Evolutionary conservation across 2,797 vertebrate genomes (phyloP).

Genomic region (Pseudomugil tenellus): DNA sequence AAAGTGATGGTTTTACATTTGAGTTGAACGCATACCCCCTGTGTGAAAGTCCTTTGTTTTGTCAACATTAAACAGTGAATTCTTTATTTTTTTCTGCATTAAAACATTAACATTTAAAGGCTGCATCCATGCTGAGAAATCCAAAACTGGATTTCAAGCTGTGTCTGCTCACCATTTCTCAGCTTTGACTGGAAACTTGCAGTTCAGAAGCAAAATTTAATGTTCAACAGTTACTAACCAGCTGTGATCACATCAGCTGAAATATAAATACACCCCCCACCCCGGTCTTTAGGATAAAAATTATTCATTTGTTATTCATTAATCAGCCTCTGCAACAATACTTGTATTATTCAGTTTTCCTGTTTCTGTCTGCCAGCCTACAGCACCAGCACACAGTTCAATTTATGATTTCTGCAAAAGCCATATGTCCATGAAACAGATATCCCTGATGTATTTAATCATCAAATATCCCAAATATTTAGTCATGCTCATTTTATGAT

Average conservation of each 20-base stretch:
- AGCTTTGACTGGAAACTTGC: background rate
- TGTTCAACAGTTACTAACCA: background rate
- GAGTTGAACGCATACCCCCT: too few species aligned
- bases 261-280: constrained; percentile 9
- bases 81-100: too few species aligned
- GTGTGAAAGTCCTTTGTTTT: too few species aligned
- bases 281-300: constrained; percentile 23
- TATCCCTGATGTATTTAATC: constrained; percentile 35
- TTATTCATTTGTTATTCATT: constrained; percentile 30
- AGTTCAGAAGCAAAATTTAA: background rate
- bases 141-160: too few species aligned
- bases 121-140: too few species aligned
- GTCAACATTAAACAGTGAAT: too few species aligned
- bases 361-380: constrained; percentile 11
- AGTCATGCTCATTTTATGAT: constrained; percentile 32
- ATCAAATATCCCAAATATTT: constrained; percentile 30
- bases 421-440: constrained; percentile 42
- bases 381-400: constrained; percentile 19
- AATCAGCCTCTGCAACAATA: constrained; percentile 36
- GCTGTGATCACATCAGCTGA: constrained; percentile 4
- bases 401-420: constrained; percentile 34
- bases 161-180: background rate
- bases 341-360: constrained; percentile 30
- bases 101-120: too few species aligned
- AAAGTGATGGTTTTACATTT: too few species aligned